A percentile compares a stretch with the other conserved stretches of the same genome.
Evolutionary conservation across 2,888 invertebrate species (phyloP).

Genomic region (Diachrysia chrysitis): DNA sequence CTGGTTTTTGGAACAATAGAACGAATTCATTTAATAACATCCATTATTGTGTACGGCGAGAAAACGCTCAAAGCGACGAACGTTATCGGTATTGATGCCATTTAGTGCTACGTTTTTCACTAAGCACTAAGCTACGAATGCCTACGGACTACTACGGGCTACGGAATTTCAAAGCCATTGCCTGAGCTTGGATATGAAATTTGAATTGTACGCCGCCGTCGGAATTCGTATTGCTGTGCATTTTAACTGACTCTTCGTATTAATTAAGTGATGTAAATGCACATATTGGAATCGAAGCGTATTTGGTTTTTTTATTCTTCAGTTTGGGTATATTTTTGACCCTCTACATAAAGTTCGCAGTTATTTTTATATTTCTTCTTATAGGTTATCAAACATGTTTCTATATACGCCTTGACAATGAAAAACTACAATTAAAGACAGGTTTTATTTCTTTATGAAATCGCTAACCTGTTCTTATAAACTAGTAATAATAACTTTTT

Average conservation of each 20-base stretch:
- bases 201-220: background rate
- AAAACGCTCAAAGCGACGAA: constrained; percentile 5
- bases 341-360: too few relatives aligned
- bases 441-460: too few relatives aligned
- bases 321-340: too few relatives aligned
- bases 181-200: background rate
- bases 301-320: too few relatives aligned
- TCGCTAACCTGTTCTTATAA: too few relatives aligned
- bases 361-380: too few relatives aligned
- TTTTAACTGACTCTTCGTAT: background rate
- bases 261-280: background rate
- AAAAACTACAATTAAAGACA: too few relatives aligned
- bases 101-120: constrained; percentile 7
- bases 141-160: constrained; percentile 8
- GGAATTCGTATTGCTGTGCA: background rate
- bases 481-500: too few relatives aligned
- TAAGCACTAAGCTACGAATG: constrained; percentile 5
- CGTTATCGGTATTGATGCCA: constrained; percentile 1
- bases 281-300: background rate
- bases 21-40: background rate
- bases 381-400: too few relatives aligned
- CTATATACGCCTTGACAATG: too few relatives aligned
- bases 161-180: constrained; percentile 3
- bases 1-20: background rate
- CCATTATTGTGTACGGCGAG: background rate